Conservation (phyloP, 2,113 vertebrate species). For the Sterna hirundo region DNA sequence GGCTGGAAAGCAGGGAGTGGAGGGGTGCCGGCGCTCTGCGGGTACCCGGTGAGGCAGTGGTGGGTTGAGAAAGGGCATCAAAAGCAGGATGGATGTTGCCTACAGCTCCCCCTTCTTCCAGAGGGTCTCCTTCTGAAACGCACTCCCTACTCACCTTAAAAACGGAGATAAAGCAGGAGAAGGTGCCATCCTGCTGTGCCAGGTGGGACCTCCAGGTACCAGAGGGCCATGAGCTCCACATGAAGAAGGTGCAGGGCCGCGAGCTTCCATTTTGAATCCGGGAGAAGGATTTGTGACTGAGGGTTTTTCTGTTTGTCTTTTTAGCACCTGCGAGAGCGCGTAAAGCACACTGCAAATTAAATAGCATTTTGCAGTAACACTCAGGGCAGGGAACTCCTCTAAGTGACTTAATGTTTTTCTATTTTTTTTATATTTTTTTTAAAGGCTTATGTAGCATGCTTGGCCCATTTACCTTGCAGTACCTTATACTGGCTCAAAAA, state of each 20-base stretch:
- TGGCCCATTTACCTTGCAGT: slow-evolving; percentile 13
- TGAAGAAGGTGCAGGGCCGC: accelerated
- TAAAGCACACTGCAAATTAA: background rate
- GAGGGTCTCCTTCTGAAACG: background rate
- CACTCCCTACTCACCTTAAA: background rate
- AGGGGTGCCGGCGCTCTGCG: background rate
- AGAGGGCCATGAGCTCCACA: accelerated
- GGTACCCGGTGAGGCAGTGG: accelerated
- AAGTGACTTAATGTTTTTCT: background rate
- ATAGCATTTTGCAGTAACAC: background rate
- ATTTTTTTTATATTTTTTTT: background rate
- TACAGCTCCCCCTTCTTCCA: background rate
- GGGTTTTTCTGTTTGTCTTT: background rate
- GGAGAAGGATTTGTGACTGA: background rate
- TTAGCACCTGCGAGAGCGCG: background rate
- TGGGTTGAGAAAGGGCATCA: background rate
- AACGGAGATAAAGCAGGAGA: background rate
- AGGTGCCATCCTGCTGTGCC: background rate
- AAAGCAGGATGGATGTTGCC: background rate
- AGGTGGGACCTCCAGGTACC: background rate
- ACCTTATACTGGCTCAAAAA: background rate
- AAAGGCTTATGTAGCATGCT: background rate
- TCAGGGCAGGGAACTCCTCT: background rate
- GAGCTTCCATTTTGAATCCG: background rate
- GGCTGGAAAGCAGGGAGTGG: too few relatives aligned